A percentile compares a stretch with the other conserved stretches of the same genome.
Evolutionary conservation across 2,113 vertebrate genomes (phyloP).

Genomic region (Plestiodon gilberti): DNA sequence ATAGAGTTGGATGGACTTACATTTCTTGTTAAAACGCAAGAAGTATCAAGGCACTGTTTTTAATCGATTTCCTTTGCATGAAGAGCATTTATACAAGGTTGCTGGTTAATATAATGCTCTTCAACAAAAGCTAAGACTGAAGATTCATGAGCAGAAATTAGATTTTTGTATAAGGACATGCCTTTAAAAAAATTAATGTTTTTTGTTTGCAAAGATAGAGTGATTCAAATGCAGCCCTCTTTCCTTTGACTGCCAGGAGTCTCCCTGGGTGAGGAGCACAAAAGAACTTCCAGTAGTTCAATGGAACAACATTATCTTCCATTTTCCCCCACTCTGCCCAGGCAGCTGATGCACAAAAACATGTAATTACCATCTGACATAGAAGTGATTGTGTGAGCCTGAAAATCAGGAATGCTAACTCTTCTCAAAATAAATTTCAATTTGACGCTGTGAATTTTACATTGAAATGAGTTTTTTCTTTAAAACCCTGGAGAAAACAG

Average conservation of each 20-base stretch:
- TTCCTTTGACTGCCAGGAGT: conserved; percentile 42
- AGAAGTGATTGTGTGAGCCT: conserved; percentile 71
- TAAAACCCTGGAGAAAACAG: conserved; percentile 85
- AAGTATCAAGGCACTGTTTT: conserved; percentile 47
- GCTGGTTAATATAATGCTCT: conserved; percentile 35
- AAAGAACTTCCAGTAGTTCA: conserved; percentile 73
- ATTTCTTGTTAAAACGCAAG: not conserved
- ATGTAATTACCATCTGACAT: conserved; percentile 80
- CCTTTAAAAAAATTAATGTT: conserved; percentile 50
- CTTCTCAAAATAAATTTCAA: conserved; percentile 83
- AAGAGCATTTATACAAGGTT: conserved; percentile 37
- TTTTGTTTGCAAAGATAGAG: conserved; percentile 49
- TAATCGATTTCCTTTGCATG: conserved; percentile 31
- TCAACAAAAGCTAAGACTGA: conserved; percentile 26
- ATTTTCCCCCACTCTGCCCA: conserved; percentile 54
- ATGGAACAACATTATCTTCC: conserved; percentile 71
- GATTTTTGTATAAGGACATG: conserved; percentile 59
- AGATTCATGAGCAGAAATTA: conserved; percentile 34
- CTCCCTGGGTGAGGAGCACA: conserved; percentile 69
- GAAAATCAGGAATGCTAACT: conserved; percentile 75
- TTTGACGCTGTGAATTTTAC: conserved; percentile 82
- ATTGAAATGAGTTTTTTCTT: conserved; percentile 85
- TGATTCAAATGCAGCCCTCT: conserved; percentile 64
- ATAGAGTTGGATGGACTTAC: not conserved
- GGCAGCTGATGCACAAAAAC: conserved; percentile 76